Percentiles rank a stretch among this genome's conserved stretches.
These are phyloP conservation scores for Caerostris extrusa DNA, from an alignment of 1,140 invertebrate species.

Conservation along the genomic window DNA sequence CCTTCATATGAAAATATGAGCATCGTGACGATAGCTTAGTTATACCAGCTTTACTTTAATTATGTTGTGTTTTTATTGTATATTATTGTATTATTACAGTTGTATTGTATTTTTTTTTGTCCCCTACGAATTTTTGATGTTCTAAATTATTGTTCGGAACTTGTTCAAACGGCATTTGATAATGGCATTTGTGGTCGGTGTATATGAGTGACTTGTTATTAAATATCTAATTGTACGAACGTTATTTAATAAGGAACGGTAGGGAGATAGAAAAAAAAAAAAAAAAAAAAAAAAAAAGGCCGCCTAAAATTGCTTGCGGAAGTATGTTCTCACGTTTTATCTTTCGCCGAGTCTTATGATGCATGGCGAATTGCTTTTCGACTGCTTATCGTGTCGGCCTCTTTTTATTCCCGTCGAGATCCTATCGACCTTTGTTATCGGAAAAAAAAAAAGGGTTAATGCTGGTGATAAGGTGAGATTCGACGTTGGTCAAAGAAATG, in stretches of 20 bases:
- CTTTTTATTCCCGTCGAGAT: slow-evolving; percentile 32
- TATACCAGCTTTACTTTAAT: too few relatives aligned
- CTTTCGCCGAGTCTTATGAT: not conserved
- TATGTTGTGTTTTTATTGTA: too few relatives aligned
- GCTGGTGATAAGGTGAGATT: not conserved
- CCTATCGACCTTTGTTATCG: slow-evolving; percentile 36
- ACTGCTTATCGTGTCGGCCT: slow-evolving; percentile 1
- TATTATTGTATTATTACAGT: too few relatives aligned
- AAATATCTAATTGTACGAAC: not conserved
- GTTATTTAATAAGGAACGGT: not conserved
- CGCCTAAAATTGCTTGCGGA: not conserved
- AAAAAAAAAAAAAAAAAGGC: too few relatives aligned
- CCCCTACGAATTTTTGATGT: too few relatives aligned
- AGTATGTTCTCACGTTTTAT: slow-evolving; percentile 26
- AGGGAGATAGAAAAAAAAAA: too few relatives aligned
- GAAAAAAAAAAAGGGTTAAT: not conserved
- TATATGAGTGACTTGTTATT: not conserved
- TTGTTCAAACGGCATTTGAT: too few relatives aligned
- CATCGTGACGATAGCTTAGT: too few relatives aligned
- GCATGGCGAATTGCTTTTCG: slow-evolving; percentile 37
- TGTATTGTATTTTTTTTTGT: too few relatives aligned
- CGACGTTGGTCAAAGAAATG: not conserved
- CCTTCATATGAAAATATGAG: too few relatives aligned
- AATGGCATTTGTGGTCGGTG: not conserved
- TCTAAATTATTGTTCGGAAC: too few relatives aligned